Evolutionary conservation across 2,888 invertebrate genomes (phyloP), one percentile per base, ranked within the genome.

Genomic region (Nemotelus pantherinus): DNA sequence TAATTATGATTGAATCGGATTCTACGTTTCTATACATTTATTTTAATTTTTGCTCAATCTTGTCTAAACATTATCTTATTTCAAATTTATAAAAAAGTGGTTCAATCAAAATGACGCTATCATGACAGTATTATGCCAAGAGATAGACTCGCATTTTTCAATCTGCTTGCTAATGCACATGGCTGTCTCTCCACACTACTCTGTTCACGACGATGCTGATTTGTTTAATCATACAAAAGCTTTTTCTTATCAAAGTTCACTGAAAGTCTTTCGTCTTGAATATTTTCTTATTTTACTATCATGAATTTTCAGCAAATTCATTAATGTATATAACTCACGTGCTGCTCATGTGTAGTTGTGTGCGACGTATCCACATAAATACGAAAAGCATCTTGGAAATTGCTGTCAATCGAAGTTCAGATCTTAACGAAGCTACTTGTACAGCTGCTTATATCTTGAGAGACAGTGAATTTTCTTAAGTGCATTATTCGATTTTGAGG

Each of bases 301-400:
- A 63, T 63, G 39, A 41, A 53, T 63, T 41, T 41, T 63, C 63
- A 63, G 39, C 41, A 4, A 10, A 10, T 57, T 57, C 57, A 57
- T 57, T 57, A 10, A 57, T 57, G 25, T 10, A 25, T 57, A 57
- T 5, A 10, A 10, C 25, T 25, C 25, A 25, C 25, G 25, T 25
- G 5, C 41, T 63, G 43, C 43, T 41, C 2, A 2, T 74, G 60
- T 74, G 74, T 74, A n/a, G 48, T 25, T 25, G 25, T 25, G 74
- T 60, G 48, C 9, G 9, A 47, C 48, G 77, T 47, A 50, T 55
- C 44, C 47, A 77, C 74, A 79, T 79, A 79, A 79, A 79, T 67
- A 71, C 74, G 78, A 67, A 79, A 79, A 77, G 77, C 78, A 47
- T 65, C 68, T 50, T 68, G 78, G 68, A 79, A 77, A 74, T 50